A percentile compares a stretch with the other conserved stretches of the same genome.
Conservation (phyloP, 2,113 vertebrate genomes). For the Pedionomus torquatus region DNA sequence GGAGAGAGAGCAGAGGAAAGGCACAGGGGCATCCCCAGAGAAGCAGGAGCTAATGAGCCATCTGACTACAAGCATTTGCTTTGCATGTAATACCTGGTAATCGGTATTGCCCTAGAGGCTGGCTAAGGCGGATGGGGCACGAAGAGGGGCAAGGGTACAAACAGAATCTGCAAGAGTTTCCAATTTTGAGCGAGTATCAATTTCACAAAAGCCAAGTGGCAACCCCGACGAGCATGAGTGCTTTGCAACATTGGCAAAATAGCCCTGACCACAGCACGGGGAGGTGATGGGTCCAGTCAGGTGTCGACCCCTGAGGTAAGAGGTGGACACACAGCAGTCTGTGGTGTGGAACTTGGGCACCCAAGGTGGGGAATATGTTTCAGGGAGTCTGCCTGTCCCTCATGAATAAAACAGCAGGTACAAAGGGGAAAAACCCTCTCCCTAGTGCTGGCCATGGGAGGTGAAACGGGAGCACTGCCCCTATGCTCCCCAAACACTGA, state of each 20-base stretch:
- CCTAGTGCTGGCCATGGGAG: not conserved
- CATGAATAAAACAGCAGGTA: not conserved
- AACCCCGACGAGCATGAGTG: not conserved
- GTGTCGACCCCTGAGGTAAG: not conserved
- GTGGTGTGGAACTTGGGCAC: not conserved
- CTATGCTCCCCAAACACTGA: not conserved
- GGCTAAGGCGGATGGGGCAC: not conserved
- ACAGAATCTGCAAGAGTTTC: not conserved
- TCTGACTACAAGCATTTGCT: not conserved
- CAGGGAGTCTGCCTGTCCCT: not conserved
- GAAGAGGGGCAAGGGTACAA: not conserved
- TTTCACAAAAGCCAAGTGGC: not conserved
- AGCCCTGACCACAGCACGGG: too few relatives aligned
- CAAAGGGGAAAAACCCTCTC: not conserved
- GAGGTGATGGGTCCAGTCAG: not conserved
- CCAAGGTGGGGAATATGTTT: accelerated
- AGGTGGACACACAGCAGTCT: not conserved
- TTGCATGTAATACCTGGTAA: not conserved
- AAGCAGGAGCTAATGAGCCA: not conserved
- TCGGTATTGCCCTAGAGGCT: not conserved
- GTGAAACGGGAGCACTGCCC: not conserved
- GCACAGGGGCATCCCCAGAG: not conserved
- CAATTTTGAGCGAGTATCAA: not conserved
- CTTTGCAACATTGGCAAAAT: not conserved
- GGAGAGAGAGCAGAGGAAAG: not conserved